phyloP scores from a whole-genome alignment of 2,797 vertebrate genomes.

The Lerista edwardsae region DNA sequence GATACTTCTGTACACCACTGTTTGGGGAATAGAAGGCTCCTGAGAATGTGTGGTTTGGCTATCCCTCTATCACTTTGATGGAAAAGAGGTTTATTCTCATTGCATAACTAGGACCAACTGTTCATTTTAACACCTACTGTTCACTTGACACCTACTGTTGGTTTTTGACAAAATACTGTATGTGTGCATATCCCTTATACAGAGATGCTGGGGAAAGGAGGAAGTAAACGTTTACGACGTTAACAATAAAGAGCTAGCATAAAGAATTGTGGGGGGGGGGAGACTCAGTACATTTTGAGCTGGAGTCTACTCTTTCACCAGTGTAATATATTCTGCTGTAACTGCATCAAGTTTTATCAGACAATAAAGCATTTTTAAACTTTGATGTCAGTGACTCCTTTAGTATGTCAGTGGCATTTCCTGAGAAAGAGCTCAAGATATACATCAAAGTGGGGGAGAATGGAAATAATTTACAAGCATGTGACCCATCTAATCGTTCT shows the following conservation, averaged over 20 bases:
- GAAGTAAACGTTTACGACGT: neutral
- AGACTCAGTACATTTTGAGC: neutral
- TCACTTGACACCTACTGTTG: neutral
- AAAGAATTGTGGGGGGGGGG: neutral
- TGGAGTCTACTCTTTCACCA: neutral
- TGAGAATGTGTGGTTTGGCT: neutral
- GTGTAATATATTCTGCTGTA: neutral
- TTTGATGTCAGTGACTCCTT: neutral
- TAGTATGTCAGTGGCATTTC: fast-evolving
- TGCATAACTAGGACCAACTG: neutral
- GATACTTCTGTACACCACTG: neutral
- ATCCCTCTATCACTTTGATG: neutral
- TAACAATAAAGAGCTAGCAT: neutral
- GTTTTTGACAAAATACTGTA: neutral
- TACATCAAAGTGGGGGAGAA: neutral
- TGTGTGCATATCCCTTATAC: neutral
- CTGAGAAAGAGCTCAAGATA: neutral
- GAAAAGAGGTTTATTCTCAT: neutral
- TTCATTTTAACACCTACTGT: neutral
- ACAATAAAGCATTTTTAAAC: neutral
- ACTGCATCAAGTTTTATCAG: fast-evolving
- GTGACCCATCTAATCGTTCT: neutral
- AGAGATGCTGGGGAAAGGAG: neutral
- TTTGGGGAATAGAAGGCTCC: neutral
- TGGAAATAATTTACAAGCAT: neutral